Conservation (phyloP, 1,140 invertebrate species). For the Augochlora pura region DNA sequence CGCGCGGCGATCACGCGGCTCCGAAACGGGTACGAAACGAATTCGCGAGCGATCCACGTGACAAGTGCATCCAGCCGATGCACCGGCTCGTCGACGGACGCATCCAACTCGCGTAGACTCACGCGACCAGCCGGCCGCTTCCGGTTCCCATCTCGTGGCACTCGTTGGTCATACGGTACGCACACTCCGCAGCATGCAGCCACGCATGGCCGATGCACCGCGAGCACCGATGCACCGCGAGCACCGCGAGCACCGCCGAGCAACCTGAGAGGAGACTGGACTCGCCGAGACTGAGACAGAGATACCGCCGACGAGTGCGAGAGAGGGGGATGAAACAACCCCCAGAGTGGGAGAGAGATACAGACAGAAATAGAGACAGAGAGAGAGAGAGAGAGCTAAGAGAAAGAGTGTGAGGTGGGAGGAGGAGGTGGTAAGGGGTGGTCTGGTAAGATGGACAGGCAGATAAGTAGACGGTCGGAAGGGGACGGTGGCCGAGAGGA, state of each 20-base stretch:
- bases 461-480: slow-evolving; percentile 16
- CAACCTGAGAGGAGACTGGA: slow-evolving; percentile 2
- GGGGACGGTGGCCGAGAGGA: not conserved
- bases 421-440: too few relatives aligned
- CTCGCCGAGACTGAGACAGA: slow-evolving; percentile 9
- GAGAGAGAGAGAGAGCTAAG: too few relatives aligned
- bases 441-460: slow-evolving; percentile 13
- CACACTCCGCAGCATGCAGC: slow-evolving; percentile 34
- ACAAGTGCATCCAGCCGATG: not conserved
- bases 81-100: not conserved
- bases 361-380: not conserved
- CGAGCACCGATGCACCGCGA: not conserved
- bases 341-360: not conserved
- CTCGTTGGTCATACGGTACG: slow-evolving; percentile 55
- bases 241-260: not conserved
- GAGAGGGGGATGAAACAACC: not conserved
- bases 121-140: slow-evolving; percentile 7
- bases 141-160: slow-evolving; percentile 48
- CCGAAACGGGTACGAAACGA: too few relatives aligned
- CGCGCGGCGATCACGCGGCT: not conserved
- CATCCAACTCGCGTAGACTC: slow-evolving; percentile 5
- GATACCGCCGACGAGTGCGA: not conserved
- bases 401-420: not conserved
- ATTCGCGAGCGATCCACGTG: slow-evolving; percentile 44
- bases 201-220: slow-evolving; percentile 15